phyloP scores from a whole-genome alignment of 2,113 vertebrate genomes.

The Nycticebus coucang region DNA sequence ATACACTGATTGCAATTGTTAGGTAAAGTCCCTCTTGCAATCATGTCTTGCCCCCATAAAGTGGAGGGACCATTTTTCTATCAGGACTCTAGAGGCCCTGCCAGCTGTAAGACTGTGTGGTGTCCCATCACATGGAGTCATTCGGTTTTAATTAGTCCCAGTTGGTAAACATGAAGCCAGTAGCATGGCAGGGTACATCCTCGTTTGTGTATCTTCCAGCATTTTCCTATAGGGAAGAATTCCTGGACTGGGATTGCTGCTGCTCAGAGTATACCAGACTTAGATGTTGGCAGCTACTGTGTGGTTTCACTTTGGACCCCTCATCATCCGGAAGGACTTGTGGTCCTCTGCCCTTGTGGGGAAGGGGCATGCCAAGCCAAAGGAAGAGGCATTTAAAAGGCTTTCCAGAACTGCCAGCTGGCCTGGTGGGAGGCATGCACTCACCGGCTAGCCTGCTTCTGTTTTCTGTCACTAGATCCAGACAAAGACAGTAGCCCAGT shows the following conservation, averaged over 20 bases:
- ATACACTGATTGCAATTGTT: too few relatives aligned
- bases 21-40: too few relatives aligned
- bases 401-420: neutral
- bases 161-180: fast-evolving
- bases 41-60: too few relatives aligned
- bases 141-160: neutral
- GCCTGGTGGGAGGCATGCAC: neutral
- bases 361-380: fast-evolving
- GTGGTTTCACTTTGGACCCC: neutral
- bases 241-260: neutral
- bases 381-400: neutral
- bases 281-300: neutral
- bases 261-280: neutral
- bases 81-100: neutral
- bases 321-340: neutral
- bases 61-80: neutral
- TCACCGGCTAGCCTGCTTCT: neutral
- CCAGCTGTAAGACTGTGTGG: neutral
- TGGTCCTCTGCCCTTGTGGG: neutral
- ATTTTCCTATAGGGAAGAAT: neutral
- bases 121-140: fast-evolving
- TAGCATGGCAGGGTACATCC: fast-evolving
- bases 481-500: conserved; percentile 87
- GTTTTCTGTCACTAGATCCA: conserved; percentile 80
- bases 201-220: too few relatives aligned